Conservation (phyloP, 2,888 invertebrate species). For the Belgica antarctica region DNA sequence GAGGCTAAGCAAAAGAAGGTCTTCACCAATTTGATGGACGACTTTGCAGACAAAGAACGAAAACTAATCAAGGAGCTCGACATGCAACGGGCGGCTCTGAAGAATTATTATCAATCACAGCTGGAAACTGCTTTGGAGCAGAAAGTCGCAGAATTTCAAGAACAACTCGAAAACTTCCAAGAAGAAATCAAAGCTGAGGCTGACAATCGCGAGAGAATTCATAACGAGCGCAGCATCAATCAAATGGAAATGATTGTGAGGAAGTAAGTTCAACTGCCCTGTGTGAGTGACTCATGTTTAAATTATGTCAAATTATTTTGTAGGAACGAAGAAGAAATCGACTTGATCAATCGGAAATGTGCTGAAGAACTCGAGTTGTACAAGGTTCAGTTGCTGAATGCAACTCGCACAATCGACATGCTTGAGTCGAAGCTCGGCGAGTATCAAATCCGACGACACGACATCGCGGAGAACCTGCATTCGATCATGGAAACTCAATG, state of each 20-base stretch:
- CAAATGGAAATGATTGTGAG: conserved; percentile 71
- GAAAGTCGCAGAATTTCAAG: conserved; percentile 74
- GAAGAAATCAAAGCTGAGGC: conserved; percentile 64
- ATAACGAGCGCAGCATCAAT: conserved; percentile 68
- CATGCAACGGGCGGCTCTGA: conserved; percentile 65
- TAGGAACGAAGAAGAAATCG: conserved; percentile 73
- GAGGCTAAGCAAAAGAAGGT: conserved; percentile 51
- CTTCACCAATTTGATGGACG: conserved; percentile 32
- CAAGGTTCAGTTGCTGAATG: conserved; percentile 68
- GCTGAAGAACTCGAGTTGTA: conserved; percentile 73
- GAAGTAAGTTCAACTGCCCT: conserved; percentile 55
- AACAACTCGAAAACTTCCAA: conserved; percentile 70
- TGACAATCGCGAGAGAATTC: conserved; percentile 62
- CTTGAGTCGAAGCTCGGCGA: conserved; percentile 60
- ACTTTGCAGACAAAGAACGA: conserved; percentile 49
- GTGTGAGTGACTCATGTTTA: conserved; percentile 41
- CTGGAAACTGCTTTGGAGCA: conserved; percentile 72
- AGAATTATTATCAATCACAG: conserved; percentile 76
- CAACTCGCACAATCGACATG: conserved; percentile 64
- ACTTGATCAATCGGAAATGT: conserved; percentile 74
- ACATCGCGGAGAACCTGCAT: conserved; percentile 72
- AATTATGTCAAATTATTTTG: background rate
- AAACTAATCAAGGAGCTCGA: conserved; percentile 60
- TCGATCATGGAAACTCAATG: conserved; percentile 77
- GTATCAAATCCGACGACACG: conserved; percentile 58